A percentile compares a stretch with the other conserved stretches of the same genome.
Evolutionary conservation across 2,113 vertebrate species (phyloP).

Genomic region (Erinaceus europaeus): DNA sequence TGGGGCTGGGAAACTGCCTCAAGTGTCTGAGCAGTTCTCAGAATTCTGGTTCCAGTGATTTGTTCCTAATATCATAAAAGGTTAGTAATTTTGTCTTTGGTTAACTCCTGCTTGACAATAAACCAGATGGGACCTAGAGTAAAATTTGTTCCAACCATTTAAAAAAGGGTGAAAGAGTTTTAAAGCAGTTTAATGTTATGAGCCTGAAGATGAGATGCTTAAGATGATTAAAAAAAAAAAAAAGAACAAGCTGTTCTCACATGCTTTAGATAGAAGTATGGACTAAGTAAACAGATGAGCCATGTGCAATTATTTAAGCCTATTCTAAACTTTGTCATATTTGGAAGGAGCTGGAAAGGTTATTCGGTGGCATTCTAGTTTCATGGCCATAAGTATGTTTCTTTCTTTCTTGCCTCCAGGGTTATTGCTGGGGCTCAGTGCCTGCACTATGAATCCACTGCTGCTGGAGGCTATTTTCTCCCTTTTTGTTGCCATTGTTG

Average conservation of each 20-base stretch:
- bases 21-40: neutral
- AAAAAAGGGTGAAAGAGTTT: slow-evolving; percentile 4
- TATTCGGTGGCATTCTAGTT: neutral
- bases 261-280: slow-evolving; percentile 20
- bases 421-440: no score
- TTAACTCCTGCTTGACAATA: slow-evolving; percentile 37
- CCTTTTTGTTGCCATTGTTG: no score
- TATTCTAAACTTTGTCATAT: neutral
- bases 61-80: slow-evolving; percentile 17
- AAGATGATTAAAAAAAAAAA: slow-evolving; percentile 13
- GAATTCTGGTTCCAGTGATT: neutral
- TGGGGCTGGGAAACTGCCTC: neutral
- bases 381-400: neutral
- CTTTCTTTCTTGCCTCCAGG: no score
- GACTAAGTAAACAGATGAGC: slow-evolving; percentile 27
- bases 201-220: slow-evolving; percentile 35
- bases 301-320: slow-evolving; percentile 18
- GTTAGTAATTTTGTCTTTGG: slow-evolving; percentile 8
- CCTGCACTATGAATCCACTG: no score
- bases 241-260: slow-evolving; percentile 43
- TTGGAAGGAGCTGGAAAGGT: slow-evolving; percentile 11
- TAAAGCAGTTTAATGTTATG: slow-evolving; percentile 27
- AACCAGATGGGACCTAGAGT: neutral
- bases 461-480: no score
- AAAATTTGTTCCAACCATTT: slow-evolving; percentile 40